These are phyloP conservation scores for Amblyjoppa fuscipennis DNA, from an alignment of 2,888 invertebrate species.

Conservation along the genomic window DNA sequence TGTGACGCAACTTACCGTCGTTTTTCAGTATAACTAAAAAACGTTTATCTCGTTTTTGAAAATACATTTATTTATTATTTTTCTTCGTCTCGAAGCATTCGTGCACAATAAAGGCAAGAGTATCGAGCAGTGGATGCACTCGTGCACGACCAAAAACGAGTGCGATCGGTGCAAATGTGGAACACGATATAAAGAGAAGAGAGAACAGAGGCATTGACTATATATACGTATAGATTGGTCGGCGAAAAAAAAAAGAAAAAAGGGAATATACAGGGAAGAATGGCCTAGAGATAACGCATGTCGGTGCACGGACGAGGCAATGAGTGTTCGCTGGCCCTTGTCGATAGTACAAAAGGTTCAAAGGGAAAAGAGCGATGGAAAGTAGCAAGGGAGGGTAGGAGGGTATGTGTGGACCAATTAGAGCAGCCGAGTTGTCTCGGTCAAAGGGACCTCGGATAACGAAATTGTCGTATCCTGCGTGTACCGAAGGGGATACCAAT, in stretches of 20 bases:
- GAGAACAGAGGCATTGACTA: conserved; percentile 7
- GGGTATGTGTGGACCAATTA: conserved; percentile 58
- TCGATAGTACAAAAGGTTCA: conserved; percentile 53
- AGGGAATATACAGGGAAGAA: conserved; percentile 39
- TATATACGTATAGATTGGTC: conserved; percentile 33
- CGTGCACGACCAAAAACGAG: conserved; percentile 34
- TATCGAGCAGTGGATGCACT: conserved; percentile 22
- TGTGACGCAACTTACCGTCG: not conserved
- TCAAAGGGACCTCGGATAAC: conserved; percentile 60
- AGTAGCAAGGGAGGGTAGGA: conserved; percentile 22
- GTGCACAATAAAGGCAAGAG: conserved; percentile 14
- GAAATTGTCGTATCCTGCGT: conserved; percentile 51
- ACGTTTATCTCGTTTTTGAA: not conserved
- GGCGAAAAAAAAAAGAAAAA: conserved; percentile 10
- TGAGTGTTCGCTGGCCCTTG: conserved; percentile 49
- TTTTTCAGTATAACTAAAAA: not conserved
- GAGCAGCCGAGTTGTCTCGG: conserved; percentile 46
- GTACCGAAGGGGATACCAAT: conserved; percentile 44
- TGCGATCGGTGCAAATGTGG: conserved; percentile 26
- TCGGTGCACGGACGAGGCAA: conserved; percentile 39
- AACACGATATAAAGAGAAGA: conserved; percentile 32
- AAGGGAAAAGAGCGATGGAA: conserved; percentile 35
- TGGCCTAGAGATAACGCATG: conserved; percentile 58
- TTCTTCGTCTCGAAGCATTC: conserved; percentile 17
- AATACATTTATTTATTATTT: conserved; percentile 4